These are phyloP conservation scores for Lithobates pipiens DNA, from an alignment of 2,797 vertebrate species.

Conservation along the genomic window DNA sequence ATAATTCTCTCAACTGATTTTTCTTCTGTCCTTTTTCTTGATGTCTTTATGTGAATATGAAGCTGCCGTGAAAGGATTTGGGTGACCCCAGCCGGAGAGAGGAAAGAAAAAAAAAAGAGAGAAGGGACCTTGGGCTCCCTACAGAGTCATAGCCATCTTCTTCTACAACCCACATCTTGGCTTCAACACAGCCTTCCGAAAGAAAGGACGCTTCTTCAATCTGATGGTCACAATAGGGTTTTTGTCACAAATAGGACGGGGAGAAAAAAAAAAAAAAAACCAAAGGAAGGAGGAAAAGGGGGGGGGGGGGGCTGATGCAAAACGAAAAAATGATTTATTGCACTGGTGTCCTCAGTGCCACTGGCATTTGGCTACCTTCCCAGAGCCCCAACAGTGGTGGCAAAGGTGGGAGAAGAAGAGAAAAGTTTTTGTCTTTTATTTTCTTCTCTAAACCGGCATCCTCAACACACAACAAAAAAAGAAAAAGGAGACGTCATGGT, in stretches of 20 bases:
- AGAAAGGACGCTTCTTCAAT: slow-evolving; percentile 93
- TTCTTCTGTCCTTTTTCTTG: slow-evolving; percentile 81
- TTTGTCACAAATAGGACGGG: slow-evolving; percentile 88
- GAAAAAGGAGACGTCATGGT: slow-evolving; percentile 60
- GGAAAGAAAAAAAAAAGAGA: slow-evolving; percentile 71
- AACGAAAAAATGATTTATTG: slow-evolving; percentile 93
- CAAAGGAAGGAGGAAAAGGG: slow-evolving; percentile 74
- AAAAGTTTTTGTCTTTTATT: slow-evolving; percentile 63
- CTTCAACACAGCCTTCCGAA: slow-evolving; percentile 92
- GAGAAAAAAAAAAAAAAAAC: slow-evolving; percentile 82
- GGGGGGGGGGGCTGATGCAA: slow-evolving; percentile 85
- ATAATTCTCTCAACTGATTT: slow-evolving; percentile 96
- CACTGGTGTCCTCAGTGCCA: slow-evolving; percentile 89
- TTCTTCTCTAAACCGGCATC: slow-evolving; percentile 70
- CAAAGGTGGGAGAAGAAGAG: slow-evolving; percentile 66
- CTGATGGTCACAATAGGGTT: slow-evolving; percentile 87
- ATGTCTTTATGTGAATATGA: slow-evolving; percentile 97
- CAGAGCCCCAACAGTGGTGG: slow-evolving; percentile 79
- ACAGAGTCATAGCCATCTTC: slow-evolving; percentile 86
- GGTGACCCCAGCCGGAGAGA: slow-evolving; percentile 91
- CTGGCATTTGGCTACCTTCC: slow-evolving; percentile 94
- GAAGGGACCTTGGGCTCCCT: slow-evolving; percentile 77
- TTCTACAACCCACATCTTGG: slow-evolving; percentile 87
- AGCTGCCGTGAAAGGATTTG: slow-evolving; percentile 89
- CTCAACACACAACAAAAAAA: slow-evolving; percentile 74